A percentile compares a stretch with the other conserved stretches of the same genome.
Evolutionary conservation across 2,113 vertebrate species (phyloP).

Genomic region (Macrotus californicus): DNA sequence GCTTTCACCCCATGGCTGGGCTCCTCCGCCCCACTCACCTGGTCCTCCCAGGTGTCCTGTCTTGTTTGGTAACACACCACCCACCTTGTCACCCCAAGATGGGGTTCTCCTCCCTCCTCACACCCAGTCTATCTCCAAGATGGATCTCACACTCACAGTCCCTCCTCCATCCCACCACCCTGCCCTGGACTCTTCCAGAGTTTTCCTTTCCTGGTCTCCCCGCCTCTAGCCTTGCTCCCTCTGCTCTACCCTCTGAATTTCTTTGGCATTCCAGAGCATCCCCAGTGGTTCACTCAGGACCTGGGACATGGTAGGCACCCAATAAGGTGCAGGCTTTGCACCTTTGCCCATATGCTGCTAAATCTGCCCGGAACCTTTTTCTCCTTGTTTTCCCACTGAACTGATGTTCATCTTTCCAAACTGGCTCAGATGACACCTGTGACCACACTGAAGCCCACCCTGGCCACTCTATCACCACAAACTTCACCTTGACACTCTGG

Average conservation of each 20-base stretch:
- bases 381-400: neutral
- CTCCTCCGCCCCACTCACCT: neutral
- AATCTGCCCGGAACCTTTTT: neutral
- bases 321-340: fast-evolving
- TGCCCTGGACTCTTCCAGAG: neutral
- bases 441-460: neutral
- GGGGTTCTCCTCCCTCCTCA: neutral
- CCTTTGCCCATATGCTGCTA: fast-evolving
- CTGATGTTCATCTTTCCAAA: neutral
- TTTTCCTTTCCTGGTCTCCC: neutral
- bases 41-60: neutral
- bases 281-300: neutral
- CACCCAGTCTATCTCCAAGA: neutral
- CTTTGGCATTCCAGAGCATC: neutral
- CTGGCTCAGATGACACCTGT: neutral
- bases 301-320: fast-evolving
- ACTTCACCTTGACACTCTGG: fast-evolving
- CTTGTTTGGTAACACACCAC: neutral
- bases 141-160: fast-evolving
- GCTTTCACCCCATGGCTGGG: neutral
- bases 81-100: fast-evolving
- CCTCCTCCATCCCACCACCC: neutral
- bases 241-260: neutral
- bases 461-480: fast-evolving
- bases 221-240: neutral